phyloP scores from a whole-genome alignment of 2,797 vertebrate species.

The Hypotaenidia philippensis region DNA sequence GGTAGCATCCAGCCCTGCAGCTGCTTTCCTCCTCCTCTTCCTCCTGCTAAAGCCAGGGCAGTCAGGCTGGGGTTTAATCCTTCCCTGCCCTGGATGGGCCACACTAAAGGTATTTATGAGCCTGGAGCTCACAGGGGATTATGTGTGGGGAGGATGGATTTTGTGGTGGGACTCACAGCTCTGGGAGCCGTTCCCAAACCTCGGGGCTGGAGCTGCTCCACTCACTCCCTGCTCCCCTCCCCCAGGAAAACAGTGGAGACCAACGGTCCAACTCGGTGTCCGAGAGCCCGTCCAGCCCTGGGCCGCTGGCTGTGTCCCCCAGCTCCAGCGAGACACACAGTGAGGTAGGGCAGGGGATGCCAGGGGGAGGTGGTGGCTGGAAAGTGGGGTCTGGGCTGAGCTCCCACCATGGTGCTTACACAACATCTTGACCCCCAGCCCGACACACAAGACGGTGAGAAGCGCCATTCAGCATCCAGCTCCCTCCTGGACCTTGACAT shows the following conservation, averaged over 20 bases:
- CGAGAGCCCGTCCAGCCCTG: conserved; percentile 45
- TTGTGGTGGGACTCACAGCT: neutral
- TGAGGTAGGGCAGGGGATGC: conserved; percentile 70
- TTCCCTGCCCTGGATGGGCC: neutral
- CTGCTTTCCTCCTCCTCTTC: neutral
- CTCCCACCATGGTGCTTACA: accelerated
- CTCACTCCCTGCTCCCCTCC: neutral
- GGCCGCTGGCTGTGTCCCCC: conserved; percentile 2
- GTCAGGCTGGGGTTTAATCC: conserved; percentile 15
- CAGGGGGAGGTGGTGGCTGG: accelerated
- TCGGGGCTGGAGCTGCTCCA: accelerated
- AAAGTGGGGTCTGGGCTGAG: neutral
- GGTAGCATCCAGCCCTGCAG: neutral
- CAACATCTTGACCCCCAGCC: neutral
- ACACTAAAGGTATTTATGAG: conserved; percentile 4
- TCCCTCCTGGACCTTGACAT: conserved; percentile 84
- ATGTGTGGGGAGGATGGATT: neutral
- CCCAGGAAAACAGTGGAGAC: conserved; percentile 65
- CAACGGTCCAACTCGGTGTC: neutral
- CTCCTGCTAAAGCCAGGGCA: neutral
- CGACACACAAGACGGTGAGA: conserved; percentile 58
- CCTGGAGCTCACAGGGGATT: conserved; percentile 7
- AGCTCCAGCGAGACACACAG: conserved; percentile 39
- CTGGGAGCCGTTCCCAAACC: neutral
- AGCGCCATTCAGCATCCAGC: neutral